Base-by-base conservation (phyloP, 1,140 invertebrate species). In the Anthonomus grandis region DNA sequence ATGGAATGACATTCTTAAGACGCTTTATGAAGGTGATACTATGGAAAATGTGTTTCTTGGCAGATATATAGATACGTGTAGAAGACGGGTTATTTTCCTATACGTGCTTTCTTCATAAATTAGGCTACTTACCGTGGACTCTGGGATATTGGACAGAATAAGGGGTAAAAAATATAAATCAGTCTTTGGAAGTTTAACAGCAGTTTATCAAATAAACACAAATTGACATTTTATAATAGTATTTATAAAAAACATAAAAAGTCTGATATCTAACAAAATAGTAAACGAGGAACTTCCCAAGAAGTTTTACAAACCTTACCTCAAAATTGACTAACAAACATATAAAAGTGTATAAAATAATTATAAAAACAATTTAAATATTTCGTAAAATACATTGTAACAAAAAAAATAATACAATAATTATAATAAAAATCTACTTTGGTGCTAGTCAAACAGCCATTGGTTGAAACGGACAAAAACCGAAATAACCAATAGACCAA, bases 191-290 rank as follows among this genome's bases (percentile, higher is more conserved):
- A 63, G 59, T 68, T 64, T 66, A 70, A 70, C 65, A 70, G 67
- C 61, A 69, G 65, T 70, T 69, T 68, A 70, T 70, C 69, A 70
- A 70, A 68, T 69, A 70, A 70, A 70, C 65, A 69, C 69, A 70
- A 68, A 66, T 68, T 66, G 67, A 68, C 64, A 65, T 70, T 69
- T 71, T 65, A 64, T 67, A n/a, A 69, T 69, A 67, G 64, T 71
- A 68, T 70, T 70, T 70, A 70, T 70, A 72, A 68, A 72, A 72
- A 72, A 72, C 70, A 72, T 70, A 69, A 68, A 72, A 70, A 68
- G 68, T 70, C 60, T 67, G 63, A 69, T 67, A 63, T 69, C 64
- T 67, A 72, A 72, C 70, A 72, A 72, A 72, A 72, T 66, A 65
- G 59, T 64, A 68, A 70, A 66, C 49, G 61, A 68, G 66, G 64